phyloP scores from a whole-genome alignment of 2,888 invertebrate species.

The Microchrysa polita region DNA sequence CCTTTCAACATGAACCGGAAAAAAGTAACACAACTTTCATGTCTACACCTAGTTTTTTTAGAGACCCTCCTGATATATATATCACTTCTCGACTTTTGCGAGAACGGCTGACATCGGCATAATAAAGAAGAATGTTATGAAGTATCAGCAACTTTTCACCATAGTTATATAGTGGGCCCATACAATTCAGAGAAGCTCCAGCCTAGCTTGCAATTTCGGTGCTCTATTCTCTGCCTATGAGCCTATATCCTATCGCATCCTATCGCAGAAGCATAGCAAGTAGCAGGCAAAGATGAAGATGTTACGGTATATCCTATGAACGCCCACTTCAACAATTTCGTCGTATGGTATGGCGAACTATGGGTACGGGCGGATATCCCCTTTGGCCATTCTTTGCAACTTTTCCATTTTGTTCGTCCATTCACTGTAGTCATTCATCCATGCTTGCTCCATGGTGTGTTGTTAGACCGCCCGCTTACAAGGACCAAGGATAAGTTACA shows the following conservation, averaged over 20 bases:
- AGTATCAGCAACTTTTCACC: constrained; percentile 43
- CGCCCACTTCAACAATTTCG: constrained; percentile 6
- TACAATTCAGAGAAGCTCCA: no score
- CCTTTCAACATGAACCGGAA: no score
- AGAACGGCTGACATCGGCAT: constrained; percentile 40
- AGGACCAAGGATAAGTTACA: constrained; percentile 21
- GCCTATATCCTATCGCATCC: no score
- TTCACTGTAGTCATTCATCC: constrained; percentile 28
- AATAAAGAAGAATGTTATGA: constrained; percentile 41
- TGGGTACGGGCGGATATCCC: not conserved
- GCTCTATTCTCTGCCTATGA: no score
- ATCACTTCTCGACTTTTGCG: not conserved
- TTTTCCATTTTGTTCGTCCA: constrained; percentile 4
- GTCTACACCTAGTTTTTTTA: constrained; percentile 2
- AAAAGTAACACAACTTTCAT: constrained; percentile 2
- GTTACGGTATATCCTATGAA: constrained; percentile 7
- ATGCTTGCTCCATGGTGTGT: not conserved
- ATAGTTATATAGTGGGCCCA: no score
- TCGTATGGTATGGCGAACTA: no score
- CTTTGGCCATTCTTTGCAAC: constrained; percentile 10
- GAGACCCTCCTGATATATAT: not conserved
- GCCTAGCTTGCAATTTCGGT: no score
- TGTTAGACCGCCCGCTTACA: constrained; percentile 6
- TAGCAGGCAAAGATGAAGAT: constrained; percentile 20
- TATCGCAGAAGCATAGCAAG: constrained; percentile 22